phyloP scores from a whole-genome alignment of 35 echinoderm and acorn worm species.

The Apostichopus californicus region DNA sequence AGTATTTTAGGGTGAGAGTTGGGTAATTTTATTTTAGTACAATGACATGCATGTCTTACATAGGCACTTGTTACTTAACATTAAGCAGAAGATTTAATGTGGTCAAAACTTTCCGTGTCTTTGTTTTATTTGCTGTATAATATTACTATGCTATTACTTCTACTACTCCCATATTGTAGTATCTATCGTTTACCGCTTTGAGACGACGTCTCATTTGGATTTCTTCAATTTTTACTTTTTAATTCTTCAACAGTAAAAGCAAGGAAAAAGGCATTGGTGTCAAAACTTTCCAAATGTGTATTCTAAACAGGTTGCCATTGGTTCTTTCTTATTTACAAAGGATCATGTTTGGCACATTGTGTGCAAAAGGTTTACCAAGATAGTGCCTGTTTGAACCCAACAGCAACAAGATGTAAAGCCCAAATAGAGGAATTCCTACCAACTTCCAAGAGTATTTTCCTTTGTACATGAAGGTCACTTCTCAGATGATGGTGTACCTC shows the following conservation, averaged over 20 bases:
- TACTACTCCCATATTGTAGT: background rate
- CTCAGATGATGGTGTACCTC: too few relatives aligned
- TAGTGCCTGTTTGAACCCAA: conserved; percentile 12
- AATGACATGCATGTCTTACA: conserved; percentile 12
- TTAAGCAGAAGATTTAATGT: background rate
- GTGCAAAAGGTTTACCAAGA: conserved; percentile 21
- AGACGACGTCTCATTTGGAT: background rate
- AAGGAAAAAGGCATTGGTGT: conserved; percentile 39
- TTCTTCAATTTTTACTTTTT: background rate
- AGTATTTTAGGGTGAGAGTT: background rate
- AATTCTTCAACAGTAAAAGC: conserved; percentile 18
- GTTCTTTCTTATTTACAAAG: conserved; percentile 31
- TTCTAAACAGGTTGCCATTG: conserved; percentile 30
- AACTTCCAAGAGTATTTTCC: background rate
- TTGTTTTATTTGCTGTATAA: background rate
- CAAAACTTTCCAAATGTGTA: conserved; percentile 37
- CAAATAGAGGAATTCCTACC: background rate
- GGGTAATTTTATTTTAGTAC: background rate
- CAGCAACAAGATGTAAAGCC: background rate
- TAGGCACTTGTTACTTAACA: background rate
- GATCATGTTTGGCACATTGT: conserved; percentile 17
- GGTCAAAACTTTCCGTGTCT: background rate
- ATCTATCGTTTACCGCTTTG: background rate
- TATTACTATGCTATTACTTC: background rate
- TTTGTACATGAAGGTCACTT: too few relatives aligned